Evolutionary conservation across 2,888 invertebrate species (phyloP).

Genomic region (Antheraea yamamai): DNA sequence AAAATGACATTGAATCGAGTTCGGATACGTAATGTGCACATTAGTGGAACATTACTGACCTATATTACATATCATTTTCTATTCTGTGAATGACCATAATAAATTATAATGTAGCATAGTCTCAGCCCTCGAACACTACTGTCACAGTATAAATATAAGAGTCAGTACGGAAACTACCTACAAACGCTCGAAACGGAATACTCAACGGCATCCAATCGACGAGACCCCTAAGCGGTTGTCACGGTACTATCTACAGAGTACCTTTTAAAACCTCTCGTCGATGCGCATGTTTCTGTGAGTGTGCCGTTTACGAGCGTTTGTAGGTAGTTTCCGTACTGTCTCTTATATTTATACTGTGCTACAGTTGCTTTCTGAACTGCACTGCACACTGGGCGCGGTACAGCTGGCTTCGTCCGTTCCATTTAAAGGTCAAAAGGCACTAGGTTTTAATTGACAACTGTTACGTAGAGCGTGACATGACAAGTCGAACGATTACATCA

Average conservation of each 20-base stretch:
- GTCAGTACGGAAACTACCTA: too few relatives aligned
- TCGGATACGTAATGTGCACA: neutral
- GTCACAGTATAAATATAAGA: too few relatives aligned
- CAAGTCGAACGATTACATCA: constrained; percentile 58
- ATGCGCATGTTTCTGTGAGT: too few relatives aligned
- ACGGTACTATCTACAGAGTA: too few relatives aligned
- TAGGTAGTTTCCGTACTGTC: too few relatives aligned
- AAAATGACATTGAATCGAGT: too few relatives aligned
- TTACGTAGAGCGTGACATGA: constrained; percentile 67
- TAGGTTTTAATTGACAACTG: constrained; percentile 46
- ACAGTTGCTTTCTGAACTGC: neutral
- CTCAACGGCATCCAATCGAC: too few relatives aligned
- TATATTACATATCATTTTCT: neutral
- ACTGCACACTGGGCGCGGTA: neutral
- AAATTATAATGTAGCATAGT: neutral
- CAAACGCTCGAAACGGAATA: too few relatives aligned
- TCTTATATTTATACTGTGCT: too few relatives aligned
- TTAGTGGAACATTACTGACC: neutral
- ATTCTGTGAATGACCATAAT: neutral
- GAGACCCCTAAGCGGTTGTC: too few relatives aligned
- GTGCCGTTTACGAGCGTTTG: too few relatives aligned
- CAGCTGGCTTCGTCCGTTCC: constrained; percentile 3
- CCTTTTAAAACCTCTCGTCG: too few relatives aligned
- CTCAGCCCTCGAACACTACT: neutral
- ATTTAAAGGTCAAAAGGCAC: constrained; percentile 12